phyloP scores from a whole-genome alignment of 2,888 invertebrate genomes.

The Loripinus fragilis region DNA sequence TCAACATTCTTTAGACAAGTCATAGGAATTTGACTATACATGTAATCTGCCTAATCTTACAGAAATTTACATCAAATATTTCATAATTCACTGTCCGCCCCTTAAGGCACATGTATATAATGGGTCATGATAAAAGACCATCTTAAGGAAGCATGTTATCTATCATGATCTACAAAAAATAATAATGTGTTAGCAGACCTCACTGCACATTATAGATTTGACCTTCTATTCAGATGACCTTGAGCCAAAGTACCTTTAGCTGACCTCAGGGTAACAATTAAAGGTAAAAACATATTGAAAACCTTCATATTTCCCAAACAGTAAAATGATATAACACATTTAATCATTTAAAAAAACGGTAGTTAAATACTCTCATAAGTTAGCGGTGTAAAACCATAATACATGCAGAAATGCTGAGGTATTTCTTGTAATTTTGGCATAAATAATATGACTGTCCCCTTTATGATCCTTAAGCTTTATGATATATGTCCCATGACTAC shows the following conservation, averaged over 20 bases:
- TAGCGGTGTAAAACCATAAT: no score
- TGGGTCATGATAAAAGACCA: not conserved
- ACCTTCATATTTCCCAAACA: no score
- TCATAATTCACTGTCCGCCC: not conserved
- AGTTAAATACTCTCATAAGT: no score
- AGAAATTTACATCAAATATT: not conserved
- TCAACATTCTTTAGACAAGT: not conserved
- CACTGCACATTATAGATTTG: not conserved
- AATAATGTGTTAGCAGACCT: not conserved
- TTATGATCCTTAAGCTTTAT: no score
- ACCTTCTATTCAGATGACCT: not conserved
- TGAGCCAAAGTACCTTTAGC: not conserved
- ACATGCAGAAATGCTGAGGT: no score
- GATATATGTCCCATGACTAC: no score
- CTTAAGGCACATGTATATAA: not conserved
- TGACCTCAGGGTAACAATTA: not conserved
- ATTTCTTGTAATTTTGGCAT: no score
- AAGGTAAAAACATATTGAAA: no score
- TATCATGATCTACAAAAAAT: constrained; percentile 3
- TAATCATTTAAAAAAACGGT: no score
- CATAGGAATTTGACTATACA: not conserved
- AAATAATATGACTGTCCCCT: no score
- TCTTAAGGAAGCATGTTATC: not conserved
- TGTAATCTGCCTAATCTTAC: constrained; percentile 13
- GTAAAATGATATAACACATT: no score